A percentile compares a stretch with the other conserved stretches of the same genome.
Evolutionary conservation across 2,113 vertebrate species (phyloP).

Genomic region (Dryoscopus gambensis): DNA sequence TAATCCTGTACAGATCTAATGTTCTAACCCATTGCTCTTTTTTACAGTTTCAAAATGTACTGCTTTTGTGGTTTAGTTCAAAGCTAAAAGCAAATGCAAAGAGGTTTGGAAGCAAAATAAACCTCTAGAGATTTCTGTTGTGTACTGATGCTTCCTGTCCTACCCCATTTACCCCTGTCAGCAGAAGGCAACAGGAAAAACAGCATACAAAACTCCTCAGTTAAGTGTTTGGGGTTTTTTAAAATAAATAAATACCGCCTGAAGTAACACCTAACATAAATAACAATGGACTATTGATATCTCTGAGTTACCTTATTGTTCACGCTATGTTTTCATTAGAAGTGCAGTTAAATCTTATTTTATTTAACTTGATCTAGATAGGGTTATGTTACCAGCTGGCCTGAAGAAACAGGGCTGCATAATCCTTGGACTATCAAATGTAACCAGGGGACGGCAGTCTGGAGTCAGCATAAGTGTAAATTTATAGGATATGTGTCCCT

Average conservation of each 20-base stretch:
- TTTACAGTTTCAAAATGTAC: neutral
- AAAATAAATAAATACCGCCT: neutral
- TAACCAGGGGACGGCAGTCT: neutral
- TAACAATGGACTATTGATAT: neutral
- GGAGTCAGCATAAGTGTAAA: neutral
- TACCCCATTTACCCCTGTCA: neutral
- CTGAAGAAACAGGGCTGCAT: neutral
- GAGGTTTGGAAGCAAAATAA: neutral
- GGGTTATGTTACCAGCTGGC: neutral
- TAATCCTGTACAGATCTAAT: neutral
- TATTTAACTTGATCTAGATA: neutral
- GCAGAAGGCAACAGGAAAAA: neutral
- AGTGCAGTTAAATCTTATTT: neutral
- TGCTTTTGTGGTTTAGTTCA: neutral
- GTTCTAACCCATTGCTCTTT: neutral
- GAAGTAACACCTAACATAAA: neutral
- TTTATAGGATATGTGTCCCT: neutral
- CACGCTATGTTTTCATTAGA: neutral
- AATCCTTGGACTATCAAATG: neutral
- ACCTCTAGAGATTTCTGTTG: neutral
- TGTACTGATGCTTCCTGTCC: neutral
- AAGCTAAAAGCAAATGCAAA: neutral
- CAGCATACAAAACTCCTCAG: neutral
- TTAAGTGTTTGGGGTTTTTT: neutral
- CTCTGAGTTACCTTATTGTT: neutral